Percentiles rank a stretch among this genome's conserved stretches.
These are phyloP conservation scores for Cottoperca gobio DNA, from an alignment of 2,797 vertebrate genomes.

Conservation along the genomic window DNA sequence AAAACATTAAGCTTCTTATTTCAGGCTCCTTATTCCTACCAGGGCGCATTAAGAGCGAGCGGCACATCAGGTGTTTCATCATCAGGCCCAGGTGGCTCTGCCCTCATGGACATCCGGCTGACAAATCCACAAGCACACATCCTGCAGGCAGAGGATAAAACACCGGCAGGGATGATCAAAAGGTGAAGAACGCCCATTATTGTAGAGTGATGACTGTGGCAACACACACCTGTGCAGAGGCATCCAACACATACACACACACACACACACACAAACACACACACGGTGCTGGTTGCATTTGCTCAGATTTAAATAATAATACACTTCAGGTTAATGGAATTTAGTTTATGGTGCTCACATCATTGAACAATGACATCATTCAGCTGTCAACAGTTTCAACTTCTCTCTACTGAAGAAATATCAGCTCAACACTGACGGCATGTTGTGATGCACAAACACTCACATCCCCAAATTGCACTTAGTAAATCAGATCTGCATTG, in stretches of 20 bases:
- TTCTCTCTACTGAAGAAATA: no score
- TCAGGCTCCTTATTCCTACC: constrained; percentile 2
- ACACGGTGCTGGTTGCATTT: not conserved
- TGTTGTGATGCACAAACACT: no score
- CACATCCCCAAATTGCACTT: no score
- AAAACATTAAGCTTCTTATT: constrained; percentile 14
- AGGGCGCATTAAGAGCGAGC: constrained; percentile 29
- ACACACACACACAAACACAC: no score
- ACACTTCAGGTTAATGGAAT: not conserved
- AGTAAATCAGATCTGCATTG: no score
- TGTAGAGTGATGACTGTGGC: not conserved
- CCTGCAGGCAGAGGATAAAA: constrained; percentile 12
- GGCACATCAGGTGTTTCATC: constrained; percentile 26
- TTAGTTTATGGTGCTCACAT: no score
- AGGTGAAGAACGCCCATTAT: no score
- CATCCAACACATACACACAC: no score
- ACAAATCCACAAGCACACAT: constrained; percentile 44
- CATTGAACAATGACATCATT: no score
- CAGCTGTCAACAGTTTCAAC: no score
- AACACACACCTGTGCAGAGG: not conserved
- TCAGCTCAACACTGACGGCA: no score
- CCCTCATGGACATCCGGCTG: constrained; percentile 34
- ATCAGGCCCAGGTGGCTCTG: constrained; percentile 28
- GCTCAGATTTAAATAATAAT: not conserved
- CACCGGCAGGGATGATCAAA: constrained; percentile 8